These are phyloP conservation scores for Bradypodion pumilum DNA, from an alignment of 2,797 vertebrate genomes.

Conservation along the genomic window DNA sequence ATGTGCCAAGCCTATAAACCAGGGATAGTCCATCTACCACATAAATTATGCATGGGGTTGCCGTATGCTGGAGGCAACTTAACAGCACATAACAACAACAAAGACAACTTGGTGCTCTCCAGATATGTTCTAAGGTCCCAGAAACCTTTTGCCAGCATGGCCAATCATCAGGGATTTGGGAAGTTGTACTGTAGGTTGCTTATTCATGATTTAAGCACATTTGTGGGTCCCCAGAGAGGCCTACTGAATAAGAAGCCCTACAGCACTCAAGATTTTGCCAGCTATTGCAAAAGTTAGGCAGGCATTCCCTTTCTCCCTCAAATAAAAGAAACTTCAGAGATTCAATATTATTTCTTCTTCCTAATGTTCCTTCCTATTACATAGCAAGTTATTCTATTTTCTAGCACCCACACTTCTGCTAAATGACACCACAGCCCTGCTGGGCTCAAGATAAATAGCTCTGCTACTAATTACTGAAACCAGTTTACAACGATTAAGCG, in stretches of 20 bases:
- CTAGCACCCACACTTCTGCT: constrained; percentile 33
- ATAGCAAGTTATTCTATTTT: constrained; percentile 21
- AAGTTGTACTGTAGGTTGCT: neutral
- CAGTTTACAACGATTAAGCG: constrained; percentile 62
- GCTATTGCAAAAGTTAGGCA: neutral
- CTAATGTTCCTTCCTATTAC: neutral
- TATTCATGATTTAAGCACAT: neutral
- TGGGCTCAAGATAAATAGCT: constrained; percentile 51
- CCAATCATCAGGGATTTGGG: neutral
- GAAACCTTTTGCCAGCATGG: neutral
- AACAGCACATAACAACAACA: too few relatives aligned
- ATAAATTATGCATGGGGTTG: too few relatives aligned
- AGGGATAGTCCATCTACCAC: too few relatives aligned
- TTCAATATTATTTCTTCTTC: neutral
- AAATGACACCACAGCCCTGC: constrained; percentile 23
- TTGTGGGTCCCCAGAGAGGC: neutral
- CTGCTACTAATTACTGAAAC: constrained; percentile 62
- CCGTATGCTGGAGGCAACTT: too few relatives aligned
- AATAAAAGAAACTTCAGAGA: neutral
- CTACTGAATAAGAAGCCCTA: neutral
- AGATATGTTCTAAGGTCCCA: neutral
- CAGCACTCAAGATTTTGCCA: neutral
- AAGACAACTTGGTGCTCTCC: neutral
- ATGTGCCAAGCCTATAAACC: too few relatives aligned
- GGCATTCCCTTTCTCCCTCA: neutral